Percentiles rank a stretch among this genome's conserved stretches.
Evolutionary conservation across 2,113 vertebrate species (phyloP).

Genomic region (Hemiprocne comata): DNA sequence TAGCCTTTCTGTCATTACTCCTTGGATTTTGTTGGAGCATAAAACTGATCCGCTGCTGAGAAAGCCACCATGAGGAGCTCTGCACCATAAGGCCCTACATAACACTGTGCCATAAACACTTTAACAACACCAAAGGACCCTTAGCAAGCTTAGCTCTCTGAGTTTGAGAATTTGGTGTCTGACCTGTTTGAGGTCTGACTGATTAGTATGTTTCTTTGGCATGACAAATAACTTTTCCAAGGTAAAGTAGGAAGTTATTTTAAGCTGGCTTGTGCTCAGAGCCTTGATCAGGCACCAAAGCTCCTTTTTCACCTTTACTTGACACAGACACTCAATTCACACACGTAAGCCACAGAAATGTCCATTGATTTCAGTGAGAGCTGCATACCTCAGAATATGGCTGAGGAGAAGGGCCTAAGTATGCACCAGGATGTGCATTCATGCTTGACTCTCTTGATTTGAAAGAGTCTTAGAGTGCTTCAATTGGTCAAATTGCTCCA

Average conservation of each 20-base stretch:
- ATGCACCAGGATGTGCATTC: neutral
- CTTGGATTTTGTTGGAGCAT: neutral
- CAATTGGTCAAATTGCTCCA: neutral
- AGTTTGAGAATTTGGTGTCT: neutral
- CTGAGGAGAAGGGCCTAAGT: neutral
- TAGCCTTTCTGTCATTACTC: neutral
- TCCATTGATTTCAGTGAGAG: neutral
- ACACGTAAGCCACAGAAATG: neutral
- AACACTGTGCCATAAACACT: rapidly evolving
- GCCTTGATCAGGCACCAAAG: neutral
- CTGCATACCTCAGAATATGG: neutral
- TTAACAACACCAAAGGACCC: rapidly evolving
- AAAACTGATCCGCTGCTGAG: neutral
- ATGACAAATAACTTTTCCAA: neutral
- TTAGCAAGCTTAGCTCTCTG: neutral
- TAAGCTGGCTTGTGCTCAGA: neutral
- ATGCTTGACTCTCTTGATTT: neutral
- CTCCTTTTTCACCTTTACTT: neutral
- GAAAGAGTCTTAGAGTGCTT: neutral
- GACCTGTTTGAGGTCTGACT: neutral
- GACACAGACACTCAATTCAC: neutral
- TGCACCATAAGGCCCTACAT: rapidly evolving
- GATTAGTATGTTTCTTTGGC: neutral
- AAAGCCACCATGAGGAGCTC: neutral
- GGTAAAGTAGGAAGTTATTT: neutral